phyloP scores from a whole-genome alignment of 2,797 vertebrate genomes.

The Acropternis orthonyx region DNA sequence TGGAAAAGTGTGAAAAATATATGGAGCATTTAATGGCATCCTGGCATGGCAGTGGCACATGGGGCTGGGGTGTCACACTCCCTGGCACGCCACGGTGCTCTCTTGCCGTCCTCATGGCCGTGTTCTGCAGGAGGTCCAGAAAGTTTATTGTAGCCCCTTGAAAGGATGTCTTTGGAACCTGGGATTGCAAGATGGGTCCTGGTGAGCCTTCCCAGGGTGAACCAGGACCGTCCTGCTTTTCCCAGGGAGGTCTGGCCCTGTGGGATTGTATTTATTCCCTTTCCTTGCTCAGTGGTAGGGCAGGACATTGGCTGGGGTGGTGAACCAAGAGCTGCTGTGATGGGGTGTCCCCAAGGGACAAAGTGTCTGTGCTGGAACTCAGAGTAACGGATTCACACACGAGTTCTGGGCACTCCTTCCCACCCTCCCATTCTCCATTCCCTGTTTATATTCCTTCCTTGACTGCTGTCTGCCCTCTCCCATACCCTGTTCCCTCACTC shows the following conservation, averaged over 20 bases:
- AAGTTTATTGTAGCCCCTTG: neutral
- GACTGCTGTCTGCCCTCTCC: neutral
- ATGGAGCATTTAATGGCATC: neutral
- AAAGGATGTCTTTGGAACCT: neutral
- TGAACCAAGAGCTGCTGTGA: neutral
- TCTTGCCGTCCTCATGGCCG: neutral
- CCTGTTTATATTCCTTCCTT: neutral
- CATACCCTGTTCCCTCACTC: neutral
- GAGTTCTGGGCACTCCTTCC: neutral
- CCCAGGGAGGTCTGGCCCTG: neutral
- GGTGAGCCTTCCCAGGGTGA: neutral
- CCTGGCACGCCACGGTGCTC: fast-evolving
- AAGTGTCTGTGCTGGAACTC: fast-evolving
- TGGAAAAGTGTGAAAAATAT: neutral
- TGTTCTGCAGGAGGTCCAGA: neutral
- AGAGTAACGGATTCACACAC: neutral
- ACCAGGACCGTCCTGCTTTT: neutral
- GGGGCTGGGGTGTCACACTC: neutral
- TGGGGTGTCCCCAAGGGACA: neutral
- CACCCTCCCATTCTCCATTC: neutral
- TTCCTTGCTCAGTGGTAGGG: neutral
- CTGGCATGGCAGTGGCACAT: fast-evolving
- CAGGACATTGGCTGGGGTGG: neutral
- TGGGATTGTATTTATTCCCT: neutral
- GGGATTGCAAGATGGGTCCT: neutral